Conservation (phyloP, 2,888 invertebrate genomes). For the Girardia tigrina region DNA sequence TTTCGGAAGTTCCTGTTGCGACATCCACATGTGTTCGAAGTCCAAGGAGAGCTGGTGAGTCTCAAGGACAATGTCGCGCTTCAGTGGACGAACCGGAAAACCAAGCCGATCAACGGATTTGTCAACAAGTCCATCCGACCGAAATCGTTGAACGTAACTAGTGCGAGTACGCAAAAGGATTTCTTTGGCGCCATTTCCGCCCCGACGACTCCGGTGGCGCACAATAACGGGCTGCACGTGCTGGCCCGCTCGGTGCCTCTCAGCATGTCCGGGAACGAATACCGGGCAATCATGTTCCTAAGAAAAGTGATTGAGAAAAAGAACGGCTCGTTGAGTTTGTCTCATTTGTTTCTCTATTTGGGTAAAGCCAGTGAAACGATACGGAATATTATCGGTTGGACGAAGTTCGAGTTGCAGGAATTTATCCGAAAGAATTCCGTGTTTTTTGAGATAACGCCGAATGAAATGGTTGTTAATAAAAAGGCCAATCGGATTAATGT, state of each 20-base stretch:
- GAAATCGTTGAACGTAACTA: conserved; percentile 34
- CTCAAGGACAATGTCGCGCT: conserved; percentile 38
- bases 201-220: conserved; percentile 36
- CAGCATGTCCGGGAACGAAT: conserved; percentile 50
- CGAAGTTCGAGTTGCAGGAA: conserved; percentile 45
- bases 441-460: conserved; percentile 42
- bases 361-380: conserved; percentile 40
- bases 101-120: conserved; percentile 27
- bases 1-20: conserved; percentile 47
- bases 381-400: conserved; percentile 48
- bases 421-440: conserved; percentile 46
- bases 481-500: conserved; percentile 35
- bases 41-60: conserved; percentile 48
- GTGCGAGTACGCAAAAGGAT: not conserved
- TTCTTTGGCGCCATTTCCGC: conserved; percentile 30
- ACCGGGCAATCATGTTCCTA: conserved; percentile 50
- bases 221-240: conserved; percentile 5
- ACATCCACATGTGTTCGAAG: conserved; percentile 50
- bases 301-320: conserved; percentile 48
- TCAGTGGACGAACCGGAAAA: conserved; percentile 7
- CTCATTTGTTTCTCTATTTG: conserved; percentile 25
- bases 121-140: conserved; percentile 28
- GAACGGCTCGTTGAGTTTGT: conserved; percentile 37
- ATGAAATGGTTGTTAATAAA: conserved; percentile 21
- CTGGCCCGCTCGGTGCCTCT: conserved; percentile 40